Base-by-base conservation (phyloP, 2,797 vertebrate species). In the Xiphophorus birchmanni region DNA sequence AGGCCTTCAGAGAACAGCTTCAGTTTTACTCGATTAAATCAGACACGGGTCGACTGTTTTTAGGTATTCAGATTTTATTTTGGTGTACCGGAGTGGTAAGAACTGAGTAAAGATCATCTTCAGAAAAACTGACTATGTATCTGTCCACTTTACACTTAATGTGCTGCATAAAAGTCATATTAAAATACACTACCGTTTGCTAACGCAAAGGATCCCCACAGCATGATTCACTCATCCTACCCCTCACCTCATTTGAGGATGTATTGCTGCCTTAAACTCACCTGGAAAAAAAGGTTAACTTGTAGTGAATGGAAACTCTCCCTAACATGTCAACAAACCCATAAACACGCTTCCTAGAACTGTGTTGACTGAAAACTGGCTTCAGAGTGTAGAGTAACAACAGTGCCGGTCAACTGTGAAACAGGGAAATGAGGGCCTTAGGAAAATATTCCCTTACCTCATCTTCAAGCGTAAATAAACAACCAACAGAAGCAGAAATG, bases 271-370 rank as follows among this genome's bases (percentile, higher is more conserved):
- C 60, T 86, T 91, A 73, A 84, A 78, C 77, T 92, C 86, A 89
- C 78, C 83, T 47, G 75, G 86, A 44, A 44, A 74, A 78, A 75
- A 87, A 87, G 80, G 88, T 90, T 88, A 80, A 76, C 75, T 84
- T 81, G n/a, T 77, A 26, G 79, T 86, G 79, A 90, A 84, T 91
- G 89, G 89, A 93, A 93, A 88, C 40, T 9, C 81, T 84, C 63
- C 67, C 42, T 52, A 63, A 74, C 82, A 90, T 89, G 89, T 94
- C 89, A 91, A 94, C 88, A 92, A 91, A 92, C 89, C 42, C 89
- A 89, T 94, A 90, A 93, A 92, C 67, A 45, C 75, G 72, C 73
- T 92, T 94, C 92, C 81, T 78, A 85, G 91, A 93, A 94, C 75
- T 56, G 87, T 75, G 84, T 52, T 84, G 86, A 87, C 76, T 78